These are phyloP conservation scores for Cantharis nigra DNA, from an alignment of 2,888 invertebrate species.

Conservation along the genomic window DNA sequence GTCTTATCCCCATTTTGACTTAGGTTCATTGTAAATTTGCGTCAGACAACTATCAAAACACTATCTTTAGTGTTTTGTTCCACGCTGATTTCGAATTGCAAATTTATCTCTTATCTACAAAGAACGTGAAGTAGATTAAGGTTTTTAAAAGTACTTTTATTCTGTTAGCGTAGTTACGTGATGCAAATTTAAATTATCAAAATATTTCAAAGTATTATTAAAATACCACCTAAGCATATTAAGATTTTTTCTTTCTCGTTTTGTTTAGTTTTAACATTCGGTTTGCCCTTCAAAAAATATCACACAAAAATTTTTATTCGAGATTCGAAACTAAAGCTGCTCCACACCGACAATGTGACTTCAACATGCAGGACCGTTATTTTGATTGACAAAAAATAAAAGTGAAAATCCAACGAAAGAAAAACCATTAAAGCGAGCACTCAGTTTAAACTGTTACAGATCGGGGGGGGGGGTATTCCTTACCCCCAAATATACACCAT, in stretches of 20 bases:
- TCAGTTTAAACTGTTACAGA: no score
- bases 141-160: neutral
- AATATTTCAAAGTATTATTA: neutral
- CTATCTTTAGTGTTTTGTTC: neutral
- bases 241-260: neutral
- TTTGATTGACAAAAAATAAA: no score
- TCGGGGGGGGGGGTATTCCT: no score
- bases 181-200: neutral
- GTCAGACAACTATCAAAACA: neutral
- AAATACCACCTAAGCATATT: neutral
- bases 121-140: neutral
- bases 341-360: no score
- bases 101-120: neutral
- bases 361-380: no score
- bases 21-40: slow-evolving; percentile 33
- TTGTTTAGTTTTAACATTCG: neutral
- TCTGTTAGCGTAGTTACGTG: neutral
- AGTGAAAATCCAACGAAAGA: no score
- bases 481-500: no score
- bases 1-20: slow-evolving; percentile 38
- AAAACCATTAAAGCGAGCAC: no score
- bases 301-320: no score
- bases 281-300: no score
- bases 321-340: no score
- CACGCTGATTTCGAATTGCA: neutral